Base-by-base conservation (phyloP, 2,888 invertebrate species). In the Podotricha telesiphe region DNA sequence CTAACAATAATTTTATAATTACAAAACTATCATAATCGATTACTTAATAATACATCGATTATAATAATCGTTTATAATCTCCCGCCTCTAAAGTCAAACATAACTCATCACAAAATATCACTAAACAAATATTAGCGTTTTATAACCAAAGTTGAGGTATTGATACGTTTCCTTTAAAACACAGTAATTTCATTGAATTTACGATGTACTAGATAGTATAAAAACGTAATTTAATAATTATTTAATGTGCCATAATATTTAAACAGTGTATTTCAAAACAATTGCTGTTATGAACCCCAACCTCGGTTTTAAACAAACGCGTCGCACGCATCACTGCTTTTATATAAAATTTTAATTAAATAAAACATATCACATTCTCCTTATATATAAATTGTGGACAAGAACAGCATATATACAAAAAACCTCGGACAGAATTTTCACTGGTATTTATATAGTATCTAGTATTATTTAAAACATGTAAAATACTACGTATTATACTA, bases 281-380 rank as follows among this genome's bases (percentile, higher is more conserved):
- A 15, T 1, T 7, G 17, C 17, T 47, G 17, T 47, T 4, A 42
- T 3, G n/a, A n/a, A 17, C 17, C 17, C 8, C 47, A 47, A 47
- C 17, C 17, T 17, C 10, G 19, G 48, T 55, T 17, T 34, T 17
- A 34, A 34, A 5, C n/a, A 53, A 53, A n/a, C 28, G 8, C 53
- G 28, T 40, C 40, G 15, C 20, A 62, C 55, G 2, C 28, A 28
- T 4, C 15, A 37, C 13, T 47, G n/a, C 13, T 34, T 34, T 55
- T 48, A 63, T 50, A 50, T 64, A 11, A 19, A 64, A 17, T 68
- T 68, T 64, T 11, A 55, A 56, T 58, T 65, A 64, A 68, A 59
- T 59, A 51, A 59, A 42, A 50, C 20, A 48, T 70, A 70, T 70
- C 70, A 70, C 70, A 70, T 67, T 67, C 53, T 67, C 64, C 56